phyloP scores from a whole-genome alignment of 2,888 invertebrate species.

The Leptinotarsa peninsularis region DNA sequence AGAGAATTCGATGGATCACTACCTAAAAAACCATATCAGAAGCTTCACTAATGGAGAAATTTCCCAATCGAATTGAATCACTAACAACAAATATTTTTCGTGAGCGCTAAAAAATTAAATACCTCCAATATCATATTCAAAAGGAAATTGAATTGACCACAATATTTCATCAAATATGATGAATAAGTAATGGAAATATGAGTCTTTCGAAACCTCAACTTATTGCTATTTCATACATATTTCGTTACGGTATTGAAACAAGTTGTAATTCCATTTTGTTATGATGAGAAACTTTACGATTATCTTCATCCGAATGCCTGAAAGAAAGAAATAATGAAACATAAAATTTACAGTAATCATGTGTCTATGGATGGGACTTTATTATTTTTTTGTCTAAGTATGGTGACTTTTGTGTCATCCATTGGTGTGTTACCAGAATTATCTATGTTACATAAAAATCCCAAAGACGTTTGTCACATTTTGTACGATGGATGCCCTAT shows the following conservation, averaged over 20 bases:
- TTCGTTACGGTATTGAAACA: conserved; percentile 9
- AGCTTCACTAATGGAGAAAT: conserved; percentile 12
- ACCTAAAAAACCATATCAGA: not conserved
- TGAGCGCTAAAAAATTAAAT: conserved; percentile 1
- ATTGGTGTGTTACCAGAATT: too few species aligned
- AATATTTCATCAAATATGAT: conserved; percentile 23
- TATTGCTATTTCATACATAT: conserved; percentile 2
- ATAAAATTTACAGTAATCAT: conserved; percentile 12
- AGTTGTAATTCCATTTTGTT: conserved; percentile 16
- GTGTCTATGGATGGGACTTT: not conserved
- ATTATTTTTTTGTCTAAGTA: not conserved
- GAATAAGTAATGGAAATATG: conserved; percentile 7
- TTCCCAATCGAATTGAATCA: conserved; percentile 11
- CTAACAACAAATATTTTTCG: conserved; percentile 16
- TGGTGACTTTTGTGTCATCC: not conserved
- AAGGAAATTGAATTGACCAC: conserved; percentile 10
- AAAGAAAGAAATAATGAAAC: not conserved
- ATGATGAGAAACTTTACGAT: conserved; percentile 15
- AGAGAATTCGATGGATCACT: not conserved
- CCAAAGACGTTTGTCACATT: too few species aligned
- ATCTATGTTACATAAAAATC: too few species aligned
- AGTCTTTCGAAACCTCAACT: conserved; percentile 13
- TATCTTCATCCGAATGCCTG: not conserved
- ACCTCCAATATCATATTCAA: not conserved
- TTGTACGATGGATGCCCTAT: too few species aligned